Evolutionary conservation across 2,888 invertebrate species (phyloP), one percentile per base, ranked within the genome.

Genomic region (Aplocera efformata): DNA sequence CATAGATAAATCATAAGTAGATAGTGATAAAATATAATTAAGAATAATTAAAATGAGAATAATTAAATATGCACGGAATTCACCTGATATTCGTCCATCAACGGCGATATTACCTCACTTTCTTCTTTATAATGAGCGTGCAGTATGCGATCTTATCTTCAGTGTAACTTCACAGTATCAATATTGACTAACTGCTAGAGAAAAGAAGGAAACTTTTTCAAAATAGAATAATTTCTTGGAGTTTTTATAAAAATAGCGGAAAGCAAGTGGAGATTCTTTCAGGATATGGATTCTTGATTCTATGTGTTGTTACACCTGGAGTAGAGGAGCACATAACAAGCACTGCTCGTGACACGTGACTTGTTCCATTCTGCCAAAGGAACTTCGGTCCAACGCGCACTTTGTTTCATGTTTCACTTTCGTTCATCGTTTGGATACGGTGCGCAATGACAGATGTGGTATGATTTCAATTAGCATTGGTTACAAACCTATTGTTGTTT

Each of bases 361-460:
- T 28, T 24, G 31, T 30, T 38, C 11, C 28, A 48, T 67, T 73
- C 60, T 59, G 65, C 61, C 53, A 66, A 70, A 73, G 86, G 86
- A 88, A 70, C 47, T 59, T 80, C 73, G 86, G 65, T 84, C 62
- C 65, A 78, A 66, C 76, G 84, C 77, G 63, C 68, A 46, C 75
- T 76, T 84, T 86, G 82, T 85, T 62, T 69, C 68, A 71, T 70
- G 62, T 71, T 52, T 80, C 77, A 75, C 79, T 85, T 82, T 86
- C 78, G 66, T 74, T 71, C 60, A 67, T 66, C 59, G 62, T 62
- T 70, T 63, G 57, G 66, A 58, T 56, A 65, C 63, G 69, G 58
- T 63, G 40, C 46, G 55, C 58, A 33, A 30, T 39, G 41, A 39
- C 27, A 43, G 17, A 7, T 8, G 25, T 13, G 30, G 20, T 35